These are phyloP conservation scores for Cotesia chilonis DNA, from an alignment of 1,140 invertebrate genomes.

Conservation along the genomic window DNA sequence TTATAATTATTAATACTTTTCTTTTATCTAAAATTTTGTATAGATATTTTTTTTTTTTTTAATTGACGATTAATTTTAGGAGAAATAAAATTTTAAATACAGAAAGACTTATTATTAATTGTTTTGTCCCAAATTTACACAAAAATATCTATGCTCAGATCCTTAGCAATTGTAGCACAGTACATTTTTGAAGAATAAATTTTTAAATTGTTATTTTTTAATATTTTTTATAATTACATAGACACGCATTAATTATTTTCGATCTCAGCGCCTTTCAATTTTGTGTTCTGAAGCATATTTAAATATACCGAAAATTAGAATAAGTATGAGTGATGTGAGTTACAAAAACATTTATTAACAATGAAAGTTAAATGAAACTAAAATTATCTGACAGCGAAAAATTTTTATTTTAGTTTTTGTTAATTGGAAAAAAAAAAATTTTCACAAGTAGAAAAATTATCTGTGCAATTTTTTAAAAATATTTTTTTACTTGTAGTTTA, in stretches of 20 bases:
- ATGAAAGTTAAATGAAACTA: too few relatives aligned
- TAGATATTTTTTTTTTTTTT: too few relatives aligned
- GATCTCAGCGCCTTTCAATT: constrained; percentile 39
- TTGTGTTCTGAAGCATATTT: constrained; percentile 39
- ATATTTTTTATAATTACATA: constrained; percentile 5
- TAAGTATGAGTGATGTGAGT: constrained; percentile 3
- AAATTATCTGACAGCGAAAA: too few relatives aligned
- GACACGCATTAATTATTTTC: constrained; percentile 29
- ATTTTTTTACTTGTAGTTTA: too few relatives aligned
- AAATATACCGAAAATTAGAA: constrained; percentile 5
- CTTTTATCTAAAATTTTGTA: too few relatives aligned
- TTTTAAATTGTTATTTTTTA: constrained; percentile 25
- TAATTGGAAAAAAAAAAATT: too few relatives aligned
- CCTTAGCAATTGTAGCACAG: constrained; percentile 18
- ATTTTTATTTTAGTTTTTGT: too few relatives aligned
- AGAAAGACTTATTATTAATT: constrained; percentile 17
- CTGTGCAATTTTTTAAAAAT: too few relatives aligned
- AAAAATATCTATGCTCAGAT: constrained; percentile 14
- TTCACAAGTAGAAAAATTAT: too few relatives aligned
- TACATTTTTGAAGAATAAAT: constrained; percentile 10
- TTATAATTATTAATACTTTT: too few relatives aligned
- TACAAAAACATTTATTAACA: constrained; percentile 11
- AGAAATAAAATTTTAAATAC: neutral
- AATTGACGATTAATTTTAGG: constrained; percentile 16
- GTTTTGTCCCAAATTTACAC: constrained; percentile 23